These are phyloP conservation scores for Nothocercus julius DNA, from an alignment of 2,113 vertebrate species.

Conservation along the genomic window DNA sequence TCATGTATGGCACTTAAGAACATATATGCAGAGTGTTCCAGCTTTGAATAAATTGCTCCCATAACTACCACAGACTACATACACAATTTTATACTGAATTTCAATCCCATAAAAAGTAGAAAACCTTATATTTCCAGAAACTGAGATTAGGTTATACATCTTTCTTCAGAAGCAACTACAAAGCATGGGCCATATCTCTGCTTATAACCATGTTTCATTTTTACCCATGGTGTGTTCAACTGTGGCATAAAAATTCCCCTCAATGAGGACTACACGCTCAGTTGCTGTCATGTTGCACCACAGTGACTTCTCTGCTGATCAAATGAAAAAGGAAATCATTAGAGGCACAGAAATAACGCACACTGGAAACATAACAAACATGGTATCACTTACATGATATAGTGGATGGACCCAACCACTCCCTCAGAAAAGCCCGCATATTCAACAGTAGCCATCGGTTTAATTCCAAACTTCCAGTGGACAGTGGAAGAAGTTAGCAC, in stretches of 20 bases:
- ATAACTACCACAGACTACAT: neutral
- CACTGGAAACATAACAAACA: neutral
- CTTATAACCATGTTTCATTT: neutral
- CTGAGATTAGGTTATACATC: neutral
- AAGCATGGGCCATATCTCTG: neutral
- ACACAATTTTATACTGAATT: neutral
- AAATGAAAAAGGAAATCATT: neutral
- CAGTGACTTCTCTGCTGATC: neutral
- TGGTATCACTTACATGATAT: neutral
- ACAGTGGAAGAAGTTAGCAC: neutral
- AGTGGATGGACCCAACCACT: neutral
- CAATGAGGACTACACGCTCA: neutral
- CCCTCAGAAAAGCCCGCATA: neutral
- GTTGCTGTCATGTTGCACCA: rapidly evolving
- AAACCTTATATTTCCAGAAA: neutral
- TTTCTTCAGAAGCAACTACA: neutral
- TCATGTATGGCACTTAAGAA: neutral
- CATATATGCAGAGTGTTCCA: neutral
- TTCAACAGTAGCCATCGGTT: neutral
- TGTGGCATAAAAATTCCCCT: neutral
- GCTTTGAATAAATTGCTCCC: neutral
- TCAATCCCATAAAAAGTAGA: neutral
- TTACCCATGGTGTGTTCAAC: neutral
- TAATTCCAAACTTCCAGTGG: neutral
- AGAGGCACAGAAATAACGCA: neutral